These are phyloP conservation scores for Temnothorax nylanderi DNA, from an alignment of 1,140 invertebrate genomes.

Conservation along the genomic window DNA sequence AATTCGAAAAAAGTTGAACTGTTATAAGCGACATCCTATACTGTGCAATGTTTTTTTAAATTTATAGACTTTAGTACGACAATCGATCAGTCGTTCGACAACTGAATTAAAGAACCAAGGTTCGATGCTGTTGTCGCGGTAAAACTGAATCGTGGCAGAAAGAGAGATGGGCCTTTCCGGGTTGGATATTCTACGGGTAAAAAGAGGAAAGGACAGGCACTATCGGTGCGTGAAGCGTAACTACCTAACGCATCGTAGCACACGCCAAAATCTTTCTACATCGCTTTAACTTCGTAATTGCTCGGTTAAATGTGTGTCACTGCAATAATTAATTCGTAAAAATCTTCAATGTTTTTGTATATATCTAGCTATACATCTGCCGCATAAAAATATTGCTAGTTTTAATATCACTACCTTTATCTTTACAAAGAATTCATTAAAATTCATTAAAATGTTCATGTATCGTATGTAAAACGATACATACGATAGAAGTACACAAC, in stretches of 20 bases:
- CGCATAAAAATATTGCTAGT: background rate
- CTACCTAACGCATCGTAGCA: constrained; percentile 80
- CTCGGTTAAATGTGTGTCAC: constrained; percentile 10
- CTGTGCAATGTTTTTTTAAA: background rate
- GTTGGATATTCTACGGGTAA: constrained; percentile 77
- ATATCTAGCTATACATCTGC: background rate
- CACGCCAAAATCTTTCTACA: constrained; percentile 82
- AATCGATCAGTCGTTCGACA: constrained; percentile 18
- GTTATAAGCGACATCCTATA: background rate
- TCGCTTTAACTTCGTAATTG: constrained; percentile 44
- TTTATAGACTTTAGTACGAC: constrained; percentile 23
- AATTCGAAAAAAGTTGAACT: background rate
- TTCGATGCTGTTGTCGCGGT: constrained; percentile 73
- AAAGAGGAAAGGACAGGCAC: constrained; percentile 84
- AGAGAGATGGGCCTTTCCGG: constrained; percentile 78
- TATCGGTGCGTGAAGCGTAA: constrained; percentile 85
- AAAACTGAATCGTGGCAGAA: constrained; percentile 79
- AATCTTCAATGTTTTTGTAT: background rate
- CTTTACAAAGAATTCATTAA: background rate
- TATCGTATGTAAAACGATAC: too few relatives aligned
- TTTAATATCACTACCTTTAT: background rate
- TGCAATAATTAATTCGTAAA: constrained; percentile 14
- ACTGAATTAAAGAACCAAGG: constrained; percentile 39
- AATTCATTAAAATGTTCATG: background rate
- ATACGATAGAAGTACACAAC: background rate